Base-by-base conservation (phyloP, 2,888 invertebrate genomes). In the Rhagonycha lutea region DNA sequence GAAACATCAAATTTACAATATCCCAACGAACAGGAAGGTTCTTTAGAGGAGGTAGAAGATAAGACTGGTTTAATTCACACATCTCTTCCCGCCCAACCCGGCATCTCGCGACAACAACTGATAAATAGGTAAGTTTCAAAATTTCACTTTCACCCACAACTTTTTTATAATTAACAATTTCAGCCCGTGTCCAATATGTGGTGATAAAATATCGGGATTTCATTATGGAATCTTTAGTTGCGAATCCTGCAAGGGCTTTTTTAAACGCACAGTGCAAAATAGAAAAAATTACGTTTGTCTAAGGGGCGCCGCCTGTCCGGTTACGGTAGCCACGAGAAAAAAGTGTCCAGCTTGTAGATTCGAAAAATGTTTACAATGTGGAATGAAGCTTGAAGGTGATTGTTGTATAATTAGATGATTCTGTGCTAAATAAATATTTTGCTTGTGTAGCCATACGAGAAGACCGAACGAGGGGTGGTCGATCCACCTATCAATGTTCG, bases 221-320 rank as follows among this genome's bases (percentile, higher is more conserved):
- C 98, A 98, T 88, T 98, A 98, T 88, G 98, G 98, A 11, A 98
- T 98, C 83, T 98, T 98, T 89, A 98, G 97, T 11, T 98, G 98
- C 89, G 98, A 98, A 87, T 97, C 97, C 18, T 98, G 98, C 89
- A 98, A 98, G 88, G 98, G 98, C 2, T 98, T 98, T 90, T 98
- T 98, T 90, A 98, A 98, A 88, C 91, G 98, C 78, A 98, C 98
- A 18, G 98, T 98, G n/a, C 98, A 98, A 89, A 98, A 98, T 87
- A 93, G 98, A 82, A 98, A 98, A 90, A 96, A 97, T 87, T 98
- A 98, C 88, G 96, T 97, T 85, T 98, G 98, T 86, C 90, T 95
- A 68, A 90, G 97, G 26, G 97, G 97, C 1, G 96, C 96, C 0
- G 94, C 93, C 82, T 98, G 98, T 88, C 96, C 96, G 24, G 96